Base-by-base conservation (phyloP, 2,113 vertebrate genomes). In the Anolis sagrei region DNA sequence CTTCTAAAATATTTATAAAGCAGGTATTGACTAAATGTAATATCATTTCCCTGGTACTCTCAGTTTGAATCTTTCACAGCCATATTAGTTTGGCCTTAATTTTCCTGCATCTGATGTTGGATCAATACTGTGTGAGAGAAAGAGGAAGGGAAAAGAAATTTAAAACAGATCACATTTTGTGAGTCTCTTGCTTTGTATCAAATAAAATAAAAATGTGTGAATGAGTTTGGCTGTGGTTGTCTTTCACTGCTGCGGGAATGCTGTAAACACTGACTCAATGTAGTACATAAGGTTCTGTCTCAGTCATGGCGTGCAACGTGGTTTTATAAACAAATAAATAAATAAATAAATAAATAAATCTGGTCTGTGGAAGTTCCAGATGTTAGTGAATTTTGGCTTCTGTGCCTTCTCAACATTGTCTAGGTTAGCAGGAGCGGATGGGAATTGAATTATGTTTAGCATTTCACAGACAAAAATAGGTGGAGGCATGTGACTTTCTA, bases 1-100 rank as follows among this genome's bases (percentile, higher is more conserved):
- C 18, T 21, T 76, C 72, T 89, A 84, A 94, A 94, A 92, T 92
- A 93, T 89, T 87, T 81, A 89, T 93, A 86, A 93, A 90, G 64
- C 76, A 83, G 84, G 73, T 91, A 70, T n/a, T 77, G 81, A 39
- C 25, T 75, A 81, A 6, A 0, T 23, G n/a, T 34, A 19, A 25
- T 64, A 27, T n/a, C 21, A 81, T 13, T 64, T 79, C 23, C 5
- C 7, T n/a, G 32, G 39, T 19, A 49, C 32, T 39, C 25, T 89
- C 76, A 5, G 32, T 62, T 79, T 74, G 70, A 76, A 90, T 88
- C 54, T 66, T 83, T 70, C 85, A 82, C 79, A 92, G 83, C 54
- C 34, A 39, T 51, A 44, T 85, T 88, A 84, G 78, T 18, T 21
- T 64, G 34, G 48, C 13, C 58, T 83, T 83, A 58, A 49, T 69